These are phyloP conservation scores for Cyprinodon diabolis DNA, from an alignment of 2,797 vertebrate genomes.

Conservation along the genomic window DNA sequence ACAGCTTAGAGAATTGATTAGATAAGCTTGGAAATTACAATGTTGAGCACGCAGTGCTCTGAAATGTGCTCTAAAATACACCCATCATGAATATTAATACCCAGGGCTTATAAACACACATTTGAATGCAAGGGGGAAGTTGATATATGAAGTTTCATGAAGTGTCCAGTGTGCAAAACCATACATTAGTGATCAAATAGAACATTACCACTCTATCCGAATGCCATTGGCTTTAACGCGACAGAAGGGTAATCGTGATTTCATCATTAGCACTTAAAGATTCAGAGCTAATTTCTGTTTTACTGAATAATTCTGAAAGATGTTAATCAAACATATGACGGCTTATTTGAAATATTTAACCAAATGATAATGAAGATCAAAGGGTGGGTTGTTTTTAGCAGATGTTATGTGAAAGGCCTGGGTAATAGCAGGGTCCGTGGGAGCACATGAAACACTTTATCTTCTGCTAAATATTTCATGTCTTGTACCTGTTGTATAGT, in stretches of 20 bases:
- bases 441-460: conserved; percentile 78
- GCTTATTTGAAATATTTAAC: conserved; percentile 80
- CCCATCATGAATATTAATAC: conserved; percentile 76
- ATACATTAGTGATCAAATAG: conserved; percentile 71
- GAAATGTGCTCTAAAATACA: conserved; percentile 77
- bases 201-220: conserved; percentile 52
- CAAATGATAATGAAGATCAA: conserved; percentile 79
- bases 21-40: conserved; percentile 98
- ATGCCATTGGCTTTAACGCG: conserved; percentile 42
- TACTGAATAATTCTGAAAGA: conserved; percentile 81
- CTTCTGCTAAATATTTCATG: conserved; percentile 79
- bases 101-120: conserved; percentile 69
- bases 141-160: conserved; percentile 73
- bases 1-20: conserved; percentile 99
- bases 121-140: conserved; percentile 71
- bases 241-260: conserved; percentile 68
- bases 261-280: conserved; percentile 71
- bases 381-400: conserved; percentile 70
- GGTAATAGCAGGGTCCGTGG: conserved; percentile 76
- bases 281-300: conserved; percentile 71
- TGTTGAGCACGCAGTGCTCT: conserved; percentile 87
- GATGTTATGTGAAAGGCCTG: conserved; percentile 72
- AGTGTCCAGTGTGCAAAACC: conserved; percentile 66
- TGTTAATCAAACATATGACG: conserved; percentile 78
- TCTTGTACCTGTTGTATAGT: conserved; percentile 75